Percentiles rank a stretch among this genome's conserved stretches.
These are phyloP conservation scores for Mamestra brassicae DNA, from an alignment of 2,888 invertebrate genomes.

Conservation along the genomic window DNA sequence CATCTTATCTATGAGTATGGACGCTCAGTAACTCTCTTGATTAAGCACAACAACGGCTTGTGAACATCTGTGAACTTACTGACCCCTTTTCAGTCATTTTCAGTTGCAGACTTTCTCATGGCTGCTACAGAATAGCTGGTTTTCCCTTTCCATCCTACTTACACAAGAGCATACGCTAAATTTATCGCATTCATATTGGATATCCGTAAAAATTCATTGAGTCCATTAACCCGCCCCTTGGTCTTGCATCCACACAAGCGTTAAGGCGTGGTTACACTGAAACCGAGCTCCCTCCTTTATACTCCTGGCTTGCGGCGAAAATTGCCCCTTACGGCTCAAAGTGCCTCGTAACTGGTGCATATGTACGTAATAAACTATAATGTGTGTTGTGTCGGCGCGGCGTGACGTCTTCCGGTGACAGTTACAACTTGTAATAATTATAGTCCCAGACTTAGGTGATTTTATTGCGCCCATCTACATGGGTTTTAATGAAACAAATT, in stretches of 20 bases:
- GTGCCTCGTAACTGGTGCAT: slow-evolving; percentile 82
- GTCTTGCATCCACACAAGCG: slow-evolving; percentile 75
- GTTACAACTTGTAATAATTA: slow-evolving; percentile 66
- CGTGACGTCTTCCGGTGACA: slow-evolving; percentile 85
- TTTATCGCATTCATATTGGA: slow-evolving; percentile 49
- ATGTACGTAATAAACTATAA: slow-evolving; percentile 83
- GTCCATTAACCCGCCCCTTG: slow-evolving; percentile 71
- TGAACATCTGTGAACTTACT: background rate
- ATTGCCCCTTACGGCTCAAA: slow-evolving; percentile 83
- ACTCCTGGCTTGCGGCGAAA: slow-evolving; percentile 82
- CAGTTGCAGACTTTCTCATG: background rate
- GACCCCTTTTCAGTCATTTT: background rate
- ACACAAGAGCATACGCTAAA: slow-evolving; percentile 32
- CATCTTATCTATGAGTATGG: background rate
- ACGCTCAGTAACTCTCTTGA: background rate
- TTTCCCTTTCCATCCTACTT: slow-evolving; percentile 20
- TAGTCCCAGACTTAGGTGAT: slow-evolving; percentile 49
- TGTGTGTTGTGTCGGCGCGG: slow-evolving; percentile 81
- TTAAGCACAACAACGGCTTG: background rate
- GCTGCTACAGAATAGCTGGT: background rate
- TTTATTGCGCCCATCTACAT: slow-evolving; percentile 47
- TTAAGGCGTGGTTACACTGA: slow-evolving; percentile 84
- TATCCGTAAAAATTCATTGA: slow-evolving; percentile 63
- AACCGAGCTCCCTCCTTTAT: slow-evolving; percentile 81
- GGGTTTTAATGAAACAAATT: slow-evolving; percentile 42